phyloP scores from a whole-genome alignment of 2,113 vertebrate species.

The Cephalopholis sonnerati region DNA sequence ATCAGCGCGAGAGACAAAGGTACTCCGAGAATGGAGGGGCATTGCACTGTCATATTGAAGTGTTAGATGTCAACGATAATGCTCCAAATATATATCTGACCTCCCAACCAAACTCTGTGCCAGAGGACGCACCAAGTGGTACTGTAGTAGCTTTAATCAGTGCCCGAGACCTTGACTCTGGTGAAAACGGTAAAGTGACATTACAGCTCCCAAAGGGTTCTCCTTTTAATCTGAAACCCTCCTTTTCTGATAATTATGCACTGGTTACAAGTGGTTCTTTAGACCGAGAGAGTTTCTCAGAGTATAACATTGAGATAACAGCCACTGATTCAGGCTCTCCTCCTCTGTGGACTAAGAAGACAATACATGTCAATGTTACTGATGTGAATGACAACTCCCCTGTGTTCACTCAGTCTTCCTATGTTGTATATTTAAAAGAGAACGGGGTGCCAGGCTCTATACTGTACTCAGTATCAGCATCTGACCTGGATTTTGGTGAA shows the following conservation, averaged over 20 bases:
- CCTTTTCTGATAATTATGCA: conserved; percentile 89
- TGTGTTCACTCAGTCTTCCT: conserved; percentile 77
- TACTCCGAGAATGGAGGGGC: conserved; percentile 79
- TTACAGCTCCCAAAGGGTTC: conserved; percentile 56
- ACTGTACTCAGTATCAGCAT: conserved; percentile 77
- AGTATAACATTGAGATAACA: conserved; percentile 83
- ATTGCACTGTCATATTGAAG: conserved; percentile 78
- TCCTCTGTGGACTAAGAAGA: conserved; percentile 79
- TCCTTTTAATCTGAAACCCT: conserved; percentile 84
- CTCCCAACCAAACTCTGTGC: conserved; percentile 71
- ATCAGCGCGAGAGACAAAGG: conserved; percentile 85
- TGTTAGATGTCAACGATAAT: conserved; percentile 83
- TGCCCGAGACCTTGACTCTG: conserved; percentile 75
- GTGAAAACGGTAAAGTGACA: conserved; percentile 70
- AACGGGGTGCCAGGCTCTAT: conserved; percentile 64
- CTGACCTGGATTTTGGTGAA: conserved; percentile 83
- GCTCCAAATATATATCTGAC: conserved; percentile 77
- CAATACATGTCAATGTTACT: conserved; percentile 78
- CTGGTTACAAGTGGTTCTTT: conserved; percentile 83
- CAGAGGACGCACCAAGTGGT: conserved; percentile 69
- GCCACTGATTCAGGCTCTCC: conserved; percentile 88
- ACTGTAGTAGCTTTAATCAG: conserved; percentile 80
- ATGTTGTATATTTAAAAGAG: conserved; percentile 70
- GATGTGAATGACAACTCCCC: conserved; percentile 89
- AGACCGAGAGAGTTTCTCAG: conserved; percentile 85